Evolutionary conservation across 2,113 vertebrate species (phyloP).

Genomic region (Aplodontia rufa): DNA sequence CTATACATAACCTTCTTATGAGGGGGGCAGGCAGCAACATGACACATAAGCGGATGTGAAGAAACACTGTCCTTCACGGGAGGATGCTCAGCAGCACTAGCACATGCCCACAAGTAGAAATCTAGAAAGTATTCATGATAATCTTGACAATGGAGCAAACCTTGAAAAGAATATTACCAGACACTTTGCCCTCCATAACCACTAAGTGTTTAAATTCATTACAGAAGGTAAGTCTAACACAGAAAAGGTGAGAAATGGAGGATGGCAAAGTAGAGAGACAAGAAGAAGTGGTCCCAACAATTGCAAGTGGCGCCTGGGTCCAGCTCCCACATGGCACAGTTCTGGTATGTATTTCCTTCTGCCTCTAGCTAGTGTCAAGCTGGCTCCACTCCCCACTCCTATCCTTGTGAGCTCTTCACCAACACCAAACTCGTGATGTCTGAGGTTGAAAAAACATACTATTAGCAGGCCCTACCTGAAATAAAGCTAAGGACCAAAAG

Average conservation of each 20-base stretch:
- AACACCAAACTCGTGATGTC: background rate
- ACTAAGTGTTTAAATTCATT: background rate
- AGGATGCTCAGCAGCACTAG: background rate
- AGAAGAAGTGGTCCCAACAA: background rate
- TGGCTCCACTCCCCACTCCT: background rate
- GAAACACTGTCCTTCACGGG: background rate
- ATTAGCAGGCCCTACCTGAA: background rate
- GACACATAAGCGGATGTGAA: background rate
- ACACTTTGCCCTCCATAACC: background rate
- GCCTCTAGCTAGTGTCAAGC: background rate
- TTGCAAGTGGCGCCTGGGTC: background rate
- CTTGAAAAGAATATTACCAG: background rate
- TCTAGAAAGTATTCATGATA: background rate
- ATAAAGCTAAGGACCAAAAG: constrained; percentile 6
- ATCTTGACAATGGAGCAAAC: background rate
- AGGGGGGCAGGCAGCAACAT: background rate
- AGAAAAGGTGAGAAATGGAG: background rate
- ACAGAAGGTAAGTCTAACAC: background rate
- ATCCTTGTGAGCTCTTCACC: background rate
- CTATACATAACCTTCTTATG: background rate
- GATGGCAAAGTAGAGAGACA: background rate
- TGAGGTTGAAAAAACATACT: background rate
- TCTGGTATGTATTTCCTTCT: background rate
- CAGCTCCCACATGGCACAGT: background rate
- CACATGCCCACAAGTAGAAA: background rate